Conservation (phyloP, 1,140 invertebrate species). For the Metopolophium dirhodum region DNA sequence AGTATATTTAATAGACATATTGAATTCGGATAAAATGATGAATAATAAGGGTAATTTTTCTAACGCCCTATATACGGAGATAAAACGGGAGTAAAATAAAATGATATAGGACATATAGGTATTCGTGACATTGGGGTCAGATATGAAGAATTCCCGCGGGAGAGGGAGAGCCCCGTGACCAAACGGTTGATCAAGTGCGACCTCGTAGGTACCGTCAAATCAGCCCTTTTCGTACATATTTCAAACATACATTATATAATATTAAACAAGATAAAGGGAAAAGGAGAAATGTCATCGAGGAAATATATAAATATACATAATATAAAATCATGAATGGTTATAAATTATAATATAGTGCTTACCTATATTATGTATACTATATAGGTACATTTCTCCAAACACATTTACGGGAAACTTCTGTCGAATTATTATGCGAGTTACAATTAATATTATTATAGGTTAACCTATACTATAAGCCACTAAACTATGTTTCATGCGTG, state of each 20-base stretch:
- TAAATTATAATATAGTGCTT: no score
- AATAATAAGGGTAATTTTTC: background rate
- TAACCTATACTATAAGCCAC: background rate
- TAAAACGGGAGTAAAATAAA: conserved; percentile 6
- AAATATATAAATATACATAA: background rate
- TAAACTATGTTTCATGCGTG: background rate
- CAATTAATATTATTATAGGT: background rate
- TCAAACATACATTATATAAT: background rate
- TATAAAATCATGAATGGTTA: no score
- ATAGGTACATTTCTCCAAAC: background rate
- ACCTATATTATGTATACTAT: background rate
- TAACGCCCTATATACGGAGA: background rate
- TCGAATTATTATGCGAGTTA: background rate
- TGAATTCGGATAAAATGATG: background rate
- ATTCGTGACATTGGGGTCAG: background rate
- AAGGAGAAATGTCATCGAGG: conserved; percentile 9
- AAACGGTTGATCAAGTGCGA: conserved; percentile 22
- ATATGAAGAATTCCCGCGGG: conserved; percentile 15
- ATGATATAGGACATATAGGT: background rate
- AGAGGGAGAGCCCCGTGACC: background rate
- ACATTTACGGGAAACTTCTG: background rate
- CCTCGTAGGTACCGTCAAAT: background rate
- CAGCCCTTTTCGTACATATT: conserved; percentile 19
- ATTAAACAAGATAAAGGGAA: background rate
- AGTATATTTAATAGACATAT: background rate